These are phyloP conservation scores for Glossosoma conforme DNA, from an alignment of 1,140 invertebrate species.

Conservation along the genomic window DNA sequence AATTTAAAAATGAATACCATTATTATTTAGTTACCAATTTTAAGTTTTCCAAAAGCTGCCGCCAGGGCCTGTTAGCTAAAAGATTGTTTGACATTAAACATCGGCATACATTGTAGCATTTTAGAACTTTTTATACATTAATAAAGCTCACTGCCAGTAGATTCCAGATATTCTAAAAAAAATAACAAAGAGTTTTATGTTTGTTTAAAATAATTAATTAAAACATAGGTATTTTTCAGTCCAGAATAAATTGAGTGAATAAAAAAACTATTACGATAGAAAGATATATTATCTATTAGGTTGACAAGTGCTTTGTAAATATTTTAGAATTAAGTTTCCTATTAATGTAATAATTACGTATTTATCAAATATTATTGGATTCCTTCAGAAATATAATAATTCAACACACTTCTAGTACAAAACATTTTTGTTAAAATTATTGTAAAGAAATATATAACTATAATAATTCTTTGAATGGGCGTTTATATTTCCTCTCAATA, in stretches of 20 bases:
- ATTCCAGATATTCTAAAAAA: constrained; percentile 2
- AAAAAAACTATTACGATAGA: no score
- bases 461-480: constrained; percentile 4
- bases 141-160: constrained; percentile 17
- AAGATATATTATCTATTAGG: constrained; percentile 1
- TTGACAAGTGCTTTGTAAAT: constrained; percentile 28
- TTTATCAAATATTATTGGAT: constrained; percentile 18
- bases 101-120: neutral
- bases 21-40: no score
- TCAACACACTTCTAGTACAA: constrained; percentile 27
- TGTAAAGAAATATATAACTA: constrained; percentile 16
- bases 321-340: constrained; percentile 17
- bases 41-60: no score
- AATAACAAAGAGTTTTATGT: constrained; percentile 5
- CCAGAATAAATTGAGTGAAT: constrained; percentile 11
- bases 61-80: no score
- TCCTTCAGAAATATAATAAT: constrained; percentile 19
- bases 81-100: no score
- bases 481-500: neutral
- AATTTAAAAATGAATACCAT: no score
- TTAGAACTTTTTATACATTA: neutral
- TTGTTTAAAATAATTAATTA: constrained; percentile 11
- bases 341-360: constrained; percentile 17
- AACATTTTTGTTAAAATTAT: constrained; percentile 26
- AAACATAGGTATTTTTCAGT: constrained; percentile 9